Conservation (phyloP, 2,888 invertebrate species). For the Eurois occulta region DNA sequence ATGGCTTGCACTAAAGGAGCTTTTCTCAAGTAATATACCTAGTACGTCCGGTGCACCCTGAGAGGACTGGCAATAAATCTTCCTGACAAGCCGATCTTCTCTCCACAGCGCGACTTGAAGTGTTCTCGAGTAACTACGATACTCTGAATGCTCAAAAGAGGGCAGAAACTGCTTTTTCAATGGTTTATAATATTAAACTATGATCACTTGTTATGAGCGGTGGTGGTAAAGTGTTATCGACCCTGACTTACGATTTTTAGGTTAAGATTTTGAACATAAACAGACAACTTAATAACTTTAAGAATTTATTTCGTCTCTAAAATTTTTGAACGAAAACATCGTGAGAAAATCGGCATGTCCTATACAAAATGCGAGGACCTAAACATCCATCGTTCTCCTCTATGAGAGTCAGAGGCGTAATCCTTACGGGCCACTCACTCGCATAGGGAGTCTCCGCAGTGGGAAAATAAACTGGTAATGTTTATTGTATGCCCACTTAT, state of each 20-base stretch:
- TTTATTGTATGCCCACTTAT: neutral
- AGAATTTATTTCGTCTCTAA: neutral
- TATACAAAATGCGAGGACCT: neutral
- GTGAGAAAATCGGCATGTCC: neutral
- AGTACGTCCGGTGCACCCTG: neutral
- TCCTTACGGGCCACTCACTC: neutral
- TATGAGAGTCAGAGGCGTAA: neutral
- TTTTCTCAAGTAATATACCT: neutral
- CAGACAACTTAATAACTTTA: neutral
- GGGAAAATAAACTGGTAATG: neutral
- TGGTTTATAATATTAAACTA: neutral
- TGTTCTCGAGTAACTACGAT: neutral
- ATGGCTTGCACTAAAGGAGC: neutral
- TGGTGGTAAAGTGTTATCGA: neutral
- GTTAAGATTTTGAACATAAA: neutral
- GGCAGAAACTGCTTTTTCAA: neutral
- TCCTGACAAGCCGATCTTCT: conserved; percentile 3
- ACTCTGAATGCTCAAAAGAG: neutral
- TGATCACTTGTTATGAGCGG: neutral
- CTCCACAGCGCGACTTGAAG: neutral
- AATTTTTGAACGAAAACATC: neutral
- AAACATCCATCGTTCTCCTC: neutral
- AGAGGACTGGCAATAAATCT: conserved; percentile 12
- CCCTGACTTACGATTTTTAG: neutral
- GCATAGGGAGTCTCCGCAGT: neutral